phyloP scores from a whole-genome alignment of 2,113 vertebrate genomes.

The Okapia johnstoni region DNA sequence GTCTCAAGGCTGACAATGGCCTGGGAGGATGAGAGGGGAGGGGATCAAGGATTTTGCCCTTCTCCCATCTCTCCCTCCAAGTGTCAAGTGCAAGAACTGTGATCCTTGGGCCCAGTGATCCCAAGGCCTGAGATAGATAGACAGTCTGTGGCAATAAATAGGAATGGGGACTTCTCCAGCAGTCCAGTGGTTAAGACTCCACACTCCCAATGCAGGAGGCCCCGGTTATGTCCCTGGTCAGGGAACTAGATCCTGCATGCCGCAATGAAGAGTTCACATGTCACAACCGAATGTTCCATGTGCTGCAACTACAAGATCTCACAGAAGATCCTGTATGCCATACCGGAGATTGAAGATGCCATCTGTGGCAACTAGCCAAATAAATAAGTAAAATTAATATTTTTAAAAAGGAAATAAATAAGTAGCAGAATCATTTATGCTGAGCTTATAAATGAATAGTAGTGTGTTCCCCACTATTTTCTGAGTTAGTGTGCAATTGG shows the following conservation, averaged over 20 bases:
- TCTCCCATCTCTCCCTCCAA: background rate
- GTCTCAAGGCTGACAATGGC: background rate
- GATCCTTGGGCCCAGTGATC: background rate
- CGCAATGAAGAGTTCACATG: background rate
- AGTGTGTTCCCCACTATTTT: background rate
- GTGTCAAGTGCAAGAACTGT: background rate
- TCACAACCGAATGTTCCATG: background rate
- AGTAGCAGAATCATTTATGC: background rate
- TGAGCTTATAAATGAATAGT: background rate
- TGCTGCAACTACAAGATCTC: background rate
- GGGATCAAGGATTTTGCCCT: background rate
- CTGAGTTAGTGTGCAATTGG: background rate
- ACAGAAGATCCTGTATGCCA: background rate
- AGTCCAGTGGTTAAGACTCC: background rate
- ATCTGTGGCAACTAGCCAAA: fast-evolving
- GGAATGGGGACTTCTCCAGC: background rate
- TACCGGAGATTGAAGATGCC: background rate
- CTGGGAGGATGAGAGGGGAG: background rate
- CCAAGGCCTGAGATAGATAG: background rate
- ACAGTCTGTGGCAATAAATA: background rate
- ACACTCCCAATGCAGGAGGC: background rate
- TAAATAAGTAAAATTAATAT: background rate
- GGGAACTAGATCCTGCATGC: background rate
- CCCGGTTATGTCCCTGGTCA: background rate
- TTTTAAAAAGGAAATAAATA: background rate